phyloP scores from a whole-genome alignment of 2,888 invertebrate species.

The Boloria selene region DNA sequence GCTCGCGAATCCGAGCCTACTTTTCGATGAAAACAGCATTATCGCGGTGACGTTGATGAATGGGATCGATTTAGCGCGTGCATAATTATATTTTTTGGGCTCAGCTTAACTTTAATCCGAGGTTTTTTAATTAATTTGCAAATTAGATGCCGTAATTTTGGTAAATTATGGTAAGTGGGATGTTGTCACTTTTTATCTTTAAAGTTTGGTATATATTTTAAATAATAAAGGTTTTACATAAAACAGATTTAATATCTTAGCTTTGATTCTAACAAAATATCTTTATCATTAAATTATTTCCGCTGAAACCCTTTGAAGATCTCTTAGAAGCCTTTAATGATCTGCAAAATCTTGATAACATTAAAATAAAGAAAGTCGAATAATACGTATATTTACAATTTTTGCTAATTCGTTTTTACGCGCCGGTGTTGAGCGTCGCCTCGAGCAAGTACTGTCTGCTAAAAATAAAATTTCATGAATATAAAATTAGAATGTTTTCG shows the following conservation, averaged over 20 bases:
- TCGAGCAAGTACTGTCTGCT: slow-evolving; percentile 34
- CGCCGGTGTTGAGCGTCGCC: slow-evolving; percentile 32
- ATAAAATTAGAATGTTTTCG: not conserved
- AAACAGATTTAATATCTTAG: not conserved
- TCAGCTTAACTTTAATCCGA: slow-evolving; percentile 28
- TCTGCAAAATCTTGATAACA: not conserved
- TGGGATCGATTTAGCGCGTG: slow-evolving; percentile 49
- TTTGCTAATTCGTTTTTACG: slow-evolving; percentile 34
- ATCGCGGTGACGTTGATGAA: slow-evolving; percentile 59
- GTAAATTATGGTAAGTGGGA: slow-evolving; percentile 12
- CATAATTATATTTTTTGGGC: slow-evolving; percentile 44
- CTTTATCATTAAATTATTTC: too few relatives aligned
- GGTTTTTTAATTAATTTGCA: slow-evolving; percentile 31
- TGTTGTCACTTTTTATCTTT: not conserved
- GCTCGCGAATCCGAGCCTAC: slow-evolving; percentile 64
- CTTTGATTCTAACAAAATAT: not conserved
- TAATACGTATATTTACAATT: slow-evolving; percentile 18
- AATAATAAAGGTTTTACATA: not conserved
- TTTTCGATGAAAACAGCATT: slow-evolving; percentile 63
- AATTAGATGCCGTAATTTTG: slow-evolving; percentile 27
- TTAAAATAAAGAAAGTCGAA: not conserved
- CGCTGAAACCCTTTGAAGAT: not conserved
- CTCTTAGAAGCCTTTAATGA: not conserved
- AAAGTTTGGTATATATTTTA: not conserved
- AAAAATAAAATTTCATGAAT: not conserved